Percentiles rank a stretch among this genome's conserved stretches.
Conservation (phyloP, 2,888 invertebrate genomes). For the Plagodis dolabraria region DNA sequence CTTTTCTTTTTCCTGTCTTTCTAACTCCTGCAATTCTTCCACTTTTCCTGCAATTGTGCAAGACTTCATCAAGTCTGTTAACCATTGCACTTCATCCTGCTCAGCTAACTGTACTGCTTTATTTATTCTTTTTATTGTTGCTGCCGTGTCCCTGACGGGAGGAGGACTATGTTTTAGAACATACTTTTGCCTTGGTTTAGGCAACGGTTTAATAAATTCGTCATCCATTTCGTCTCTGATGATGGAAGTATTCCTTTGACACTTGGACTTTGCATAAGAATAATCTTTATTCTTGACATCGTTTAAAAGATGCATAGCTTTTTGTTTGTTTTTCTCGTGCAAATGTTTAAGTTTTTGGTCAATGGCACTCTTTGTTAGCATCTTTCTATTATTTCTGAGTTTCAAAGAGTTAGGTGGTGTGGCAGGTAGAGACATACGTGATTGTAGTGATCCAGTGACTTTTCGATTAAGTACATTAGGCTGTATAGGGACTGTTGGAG, state of each 20-base stretch:
- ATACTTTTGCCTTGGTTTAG: constrained; percentile 45
- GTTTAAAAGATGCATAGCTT: constrained; percentile 59
- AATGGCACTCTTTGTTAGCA: constrained; percentile 68
- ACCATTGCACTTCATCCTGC: constrained; percentile 76
- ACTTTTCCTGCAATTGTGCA: constrained; percentile 70
- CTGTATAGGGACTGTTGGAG: constrained; percentile 63
- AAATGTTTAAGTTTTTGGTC: constrained; percentile 64
- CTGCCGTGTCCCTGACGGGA: constrained; percentile 74
- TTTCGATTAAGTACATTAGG: constrained; percentile 66
- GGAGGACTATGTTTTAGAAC: constrained; percentile 39
- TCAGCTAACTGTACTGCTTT: constrained; percentile 67
- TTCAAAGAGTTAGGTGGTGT: constrained; percentile 60
- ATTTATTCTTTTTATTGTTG: constrained; percentile 81
- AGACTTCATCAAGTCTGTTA: constrained; percentile 76
- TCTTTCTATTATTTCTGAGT: constrained; percentile 51
- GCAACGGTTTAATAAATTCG: constrained; percentile 41
- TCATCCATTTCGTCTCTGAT: constrained; percentile 57
- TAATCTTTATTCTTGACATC: constrained; percentile 58
- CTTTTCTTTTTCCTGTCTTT: constrained; percentile 74
- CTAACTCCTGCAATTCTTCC: constrained; percentile 71
- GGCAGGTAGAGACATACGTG: constrained; percentile 37
- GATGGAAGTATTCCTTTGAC: constrained; percentile 50
- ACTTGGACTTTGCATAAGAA: constrained; percentile 61
- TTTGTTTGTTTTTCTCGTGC: constrained; percentile 68
- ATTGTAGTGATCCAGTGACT: constrained; percentile 41